A percentile compares a stretch with the other conserved stretches of the same genome.
phyloP scores from a whole-genome alignment of 2,888 invertebrate genomes.

The Caenorhabditis imperialis region DNA sequence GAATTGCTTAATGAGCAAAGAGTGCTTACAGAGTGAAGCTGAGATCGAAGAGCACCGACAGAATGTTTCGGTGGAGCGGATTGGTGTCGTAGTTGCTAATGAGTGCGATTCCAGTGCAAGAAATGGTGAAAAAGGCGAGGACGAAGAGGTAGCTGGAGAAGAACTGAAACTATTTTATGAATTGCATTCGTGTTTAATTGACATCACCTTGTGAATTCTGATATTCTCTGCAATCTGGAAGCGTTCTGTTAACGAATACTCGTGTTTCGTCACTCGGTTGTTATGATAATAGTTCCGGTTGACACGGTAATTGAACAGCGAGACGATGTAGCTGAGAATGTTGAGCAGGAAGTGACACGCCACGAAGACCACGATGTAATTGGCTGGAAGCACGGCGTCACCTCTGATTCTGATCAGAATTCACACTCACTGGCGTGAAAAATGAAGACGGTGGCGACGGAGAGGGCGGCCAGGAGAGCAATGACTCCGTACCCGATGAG shows the following conservation, averaged over 20 bases:
- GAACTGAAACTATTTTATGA: slow-evolving; percentile 16
- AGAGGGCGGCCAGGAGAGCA: slow-evolving; percentile 2
- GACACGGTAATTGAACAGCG: slow-evolving; percentile 24
- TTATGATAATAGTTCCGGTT: slow-evolving; percentile 29
- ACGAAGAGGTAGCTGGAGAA: slow-evolving; percentile 29
- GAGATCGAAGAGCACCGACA: slow-evolving; percentile 27
- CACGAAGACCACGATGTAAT: slow-evolving; percentile 17
- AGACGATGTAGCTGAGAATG: slow-evolving; percentile 16
- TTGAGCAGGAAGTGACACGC: slow-evolving; percentile 17
- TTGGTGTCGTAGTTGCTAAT: slow-evolving; percentile 29
- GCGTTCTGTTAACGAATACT: slow-evolving; percentile 21
- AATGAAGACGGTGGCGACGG: slow-evolving; percentile 11
- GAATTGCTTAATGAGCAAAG: neutral
- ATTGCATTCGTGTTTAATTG: no score
- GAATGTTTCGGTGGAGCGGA: slow-evolving; percentile 14
- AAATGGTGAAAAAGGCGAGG: slow-evolving; percentile 26
- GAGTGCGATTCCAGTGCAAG: slow-evolving; percentile 23
- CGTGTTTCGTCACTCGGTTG: slow-evolving; percentile 22
- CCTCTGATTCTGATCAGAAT: no score
- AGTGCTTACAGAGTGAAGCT: slow-evolving; percentile 22
- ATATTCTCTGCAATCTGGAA: slow-evolving; percentile 39
- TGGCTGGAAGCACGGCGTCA: slow-evolving; percentile 8
- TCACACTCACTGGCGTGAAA: slow-evolving; percentile 27
- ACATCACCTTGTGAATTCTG: slow-evolving; percentile 23
- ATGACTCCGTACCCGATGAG: slow-evolving; percentile 14